Conservation (phyloP, 2,113 vertebrate species). For the Cavia porcellus region DNA sequence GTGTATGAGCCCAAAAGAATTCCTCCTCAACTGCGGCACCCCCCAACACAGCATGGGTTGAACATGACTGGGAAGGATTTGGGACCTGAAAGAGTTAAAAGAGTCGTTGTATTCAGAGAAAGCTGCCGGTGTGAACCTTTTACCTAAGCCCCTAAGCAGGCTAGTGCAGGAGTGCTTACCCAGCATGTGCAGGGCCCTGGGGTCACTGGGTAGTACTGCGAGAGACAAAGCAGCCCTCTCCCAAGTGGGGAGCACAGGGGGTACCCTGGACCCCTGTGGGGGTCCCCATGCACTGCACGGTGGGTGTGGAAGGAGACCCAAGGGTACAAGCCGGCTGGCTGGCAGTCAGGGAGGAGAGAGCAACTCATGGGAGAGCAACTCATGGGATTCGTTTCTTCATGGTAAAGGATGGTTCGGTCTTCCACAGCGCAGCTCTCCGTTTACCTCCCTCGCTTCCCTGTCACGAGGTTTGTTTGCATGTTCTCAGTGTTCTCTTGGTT, state of each 20-base stretch:
- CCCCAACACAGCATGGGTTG: not conserved
- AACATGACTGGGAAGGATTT: not conserved
- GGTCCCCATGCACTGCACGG: not conserved
- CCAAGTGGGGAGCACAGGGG: not conserved
- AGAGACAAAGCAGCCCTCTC: not conserved
- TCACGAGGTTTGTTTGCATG: not conserved
- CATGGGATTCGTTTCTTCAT: not conserved
- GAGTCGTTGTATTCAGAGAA: not conserved
- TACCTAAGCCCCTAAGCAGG: not conserved
- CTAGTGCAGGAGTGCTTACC: not conserved
- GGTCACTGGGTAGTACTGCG: not conserved
- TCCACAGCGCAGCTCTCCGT: not conserved
- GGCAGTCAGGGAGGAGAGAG: accelerated
- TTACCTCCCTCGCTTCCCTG: not conserved
- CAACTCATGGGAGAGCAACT: no score
- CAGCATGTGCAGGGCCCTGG: not conserved
- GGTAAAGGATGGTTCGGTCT: not conserved
- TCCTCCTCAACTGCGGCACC: not conserved
- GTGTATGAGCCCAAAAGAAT: not conserved
- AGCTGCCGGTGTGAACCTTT: not conserved
- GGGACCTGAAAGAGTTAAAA: not conserved
- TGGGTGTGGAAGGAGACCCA: not conserved
- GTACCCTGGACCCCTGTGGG: not conserved
- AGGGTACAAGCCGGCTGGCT: not conserved
- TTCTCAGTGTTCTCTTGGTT: constrained; percentile 30